Conservation (phyloP, 2,888 invertebrate species). For the Fissipunctia ypsillon region DNA sequence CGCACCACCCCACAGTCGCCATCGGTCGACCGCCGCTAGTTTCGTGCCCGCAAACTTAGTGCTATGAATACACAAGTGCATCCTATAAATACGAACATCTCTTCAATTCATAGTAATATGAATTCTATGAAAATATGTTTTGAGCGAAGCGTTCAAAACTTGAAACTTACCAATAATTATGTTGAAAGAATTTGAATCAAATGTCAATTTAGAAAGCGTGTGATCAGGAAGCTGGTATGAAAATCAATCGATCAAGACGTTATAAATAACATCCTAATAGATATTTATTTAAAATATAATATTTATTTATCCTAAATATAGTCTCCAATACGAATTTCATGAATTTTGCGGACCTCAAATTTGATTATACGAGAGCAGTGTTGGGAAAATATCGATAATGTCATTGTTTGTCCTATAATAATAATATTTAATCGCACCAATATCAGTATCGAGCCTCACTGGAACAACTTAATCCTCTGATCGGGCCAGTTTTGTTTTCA, state of each 20-base stretch:
- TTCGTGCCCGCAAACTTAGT: too few relatives aligned
- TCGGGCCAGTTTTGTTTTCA: conserved; percentile 27
- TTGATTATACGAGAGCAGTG: conserved; percentile 11
- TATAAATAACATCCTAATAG: not conserved
- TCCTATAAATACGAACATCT: conserved; percentile 22
- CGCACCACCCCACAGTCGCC: too few relatives aligned
- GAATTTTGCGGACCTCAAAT: not conserved
- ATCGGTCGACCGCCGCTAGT: too few relatives aligned
- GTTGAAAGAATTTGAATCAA: not conserved
- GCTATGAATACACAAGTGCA: conserved; percentile 22
- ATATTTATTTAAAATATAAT: too few relatives aligned
- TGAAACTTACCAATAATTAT: not conserved
- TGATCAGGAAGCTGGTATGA: not conserved
- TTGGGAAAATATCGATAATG: conserved; percentile 26
- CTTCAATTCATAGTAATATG: conserved; percentile 5
- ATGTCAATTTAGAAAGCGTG: not conserved
- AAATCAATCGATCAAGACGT: not conserved
- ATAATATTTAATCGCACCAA: conserved; percentile 34
- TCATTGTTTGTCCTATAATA: conserved; percentile 37
- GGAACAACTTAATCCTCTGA: conserved; percentile 32
- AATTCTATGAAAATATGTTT: conserved; percentile 7
- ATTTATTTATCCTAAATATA: not conserved
- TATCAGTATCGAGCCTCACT: conserved; percentile 1
- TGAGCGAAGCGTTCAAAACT: not conserved
- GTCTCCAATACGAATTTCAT: not conserved